phyloP scores from a whole-genome alignment of 2,888 invertebrate species.

The Nephrotoma guestfalica region DNA sequence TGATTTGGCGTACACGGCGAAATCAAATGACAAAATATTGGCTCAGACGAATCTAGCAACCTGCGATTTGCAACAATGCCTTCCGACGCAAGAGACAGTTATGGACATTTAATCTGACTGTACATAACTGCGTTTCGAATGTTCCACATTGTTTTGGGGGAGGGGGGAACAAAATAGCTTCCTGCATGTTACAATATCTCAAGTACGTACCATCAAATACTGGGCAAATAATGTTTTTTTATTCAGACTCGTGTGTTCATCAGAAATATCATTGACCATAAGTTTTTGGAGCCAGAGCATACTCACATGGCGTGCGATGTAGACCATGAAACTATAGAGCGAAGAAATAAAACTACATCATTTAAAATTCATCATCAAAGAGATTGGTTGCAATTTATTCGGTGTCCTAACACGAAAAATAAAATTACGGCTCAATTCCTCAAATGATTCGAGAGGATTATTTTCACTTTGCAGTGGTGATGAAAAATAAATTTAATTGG shows the following conservation, averaged over 20 bases:
- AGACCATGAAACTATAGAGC: neutral
- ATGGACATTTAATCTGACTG: neutral
- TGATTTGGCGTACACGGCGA: neutral
- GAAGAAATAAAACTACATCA: too few relatives aligned
- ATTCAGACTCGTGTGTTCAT: slow-evolving; percentile 11
- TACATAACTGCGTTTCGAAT: neutral
- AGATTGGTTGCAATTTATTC: neutral
- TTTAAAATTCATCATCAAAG: neutral
- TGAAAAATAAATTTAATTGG: neutral
- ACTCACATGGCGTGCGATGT: neutral
- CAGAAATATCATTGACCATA: slow-evolving; percentile 1
- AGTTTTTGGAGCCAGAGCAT: too few relatives aligned
- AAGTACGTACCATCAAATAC: neutral
- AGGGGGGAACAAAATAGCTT: neutral
- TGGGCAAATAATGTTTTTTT: slow-evolving; percentile 8
- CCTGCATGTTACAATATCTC: neutral
- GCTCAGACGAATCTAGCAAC: neutral
- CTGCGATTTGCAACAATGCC: neutral
- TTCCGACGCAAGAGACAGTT: neutral
- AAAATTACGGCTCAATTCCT: neutral
- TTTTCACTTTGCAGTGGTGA: too few relatives aligned
- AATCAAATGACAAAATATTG: neutral
- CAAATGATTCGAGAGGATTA: neutral
- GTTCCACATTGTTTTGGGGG: neutral
- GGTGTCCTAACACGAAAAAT: neutral